Base-by-base conservation (phyloP, 2,113 vertebrate species). In the Platycercus adscitus region DNA sequence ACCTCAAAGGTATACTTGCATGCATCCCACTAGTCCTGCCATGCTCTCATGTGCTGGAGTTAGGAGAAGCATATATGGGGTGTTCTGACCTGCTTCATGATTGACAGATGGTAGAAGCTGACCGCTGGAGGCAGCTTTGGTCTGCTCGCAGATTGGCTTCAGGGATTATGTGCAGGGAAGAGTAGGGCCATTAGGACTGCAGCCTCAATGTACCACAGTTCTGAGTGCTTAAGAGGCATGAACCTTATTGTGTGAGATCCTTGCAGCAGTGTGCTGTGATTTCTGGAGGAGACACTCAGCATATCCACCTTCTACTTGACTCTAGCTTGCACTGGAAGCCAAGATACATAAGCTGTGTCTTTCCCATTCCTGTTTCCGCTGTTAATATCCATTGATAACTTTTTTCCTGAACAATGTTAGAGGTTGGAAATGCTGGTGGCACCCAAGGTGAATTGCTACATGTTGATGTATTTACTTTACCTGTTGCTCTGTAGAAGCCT, bases 381-480 rank as follows among this genome's bases (percentile, higher is more conserved):
- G 21, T 37, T 79, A 41, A 47, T 82, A 53, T 50, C 61, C 41
- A 43, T 7, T 52, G 56, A 35, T 47, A 91, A 31, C 8, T 21
- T 41, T 93, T 93, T 56, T 77, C 61, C 28, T 69, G 52, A 1
- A 13, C 23, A 52, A 3, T n/a, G 41, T 64, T 93, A 71, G 58
- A 78, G 39, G 26, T 86, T 88, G 86, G 81, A 81, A 93, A 69
- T 61, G 64, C 50, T 89, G 86, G 43, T 90, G 78, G 69, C 75
- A 92, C 35, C 26, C 33, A 35, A 9, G 18, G 77, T 89, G 92
- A 95, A 91, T 95, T 21, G 11, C 83, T 89, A 49, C 46, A 23
- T 72, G 88, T 79, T 82, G 83, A 92, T 92, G 52, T 89, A 87
- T 93, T 94, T 95, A 75, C 79, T 91, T 86, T 75, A 96, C 76